Evolutionary conservation across 2,797 vertebrate species (phyloP), one percentile per base, ranked within the genome.

Genomic region (Fringilla coelebs): DNA sequence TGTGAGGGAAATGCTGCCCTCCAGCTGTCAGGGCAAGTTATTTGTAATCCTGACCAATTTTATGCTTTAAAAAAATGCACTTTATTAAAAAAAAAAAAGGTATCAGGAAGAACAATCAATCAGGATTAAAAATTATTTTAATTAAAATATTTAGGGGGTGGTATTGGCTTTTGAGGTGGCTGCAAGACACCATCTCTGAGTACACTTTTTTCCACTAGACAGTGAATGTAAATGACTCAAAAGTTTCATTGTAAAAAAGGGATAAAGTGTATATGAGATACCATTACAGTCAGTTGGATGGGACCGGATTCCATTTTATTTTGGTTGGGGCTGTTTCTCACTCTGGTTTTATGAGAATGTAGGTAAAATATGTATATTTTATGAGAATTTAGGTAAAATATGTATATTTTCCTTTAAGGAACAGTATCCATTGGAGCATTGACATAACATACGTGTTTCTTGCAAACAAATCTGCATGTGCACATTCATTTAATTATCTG

Each of bases 11-110:
- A 95, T 94, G 70, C 93, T 96, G 96, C 93, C 91, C 94, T 96
- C 95, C 93, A 93, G 94, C 85, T 96, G 89, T 54, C 79, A 95
- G 93, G 95, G 94, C 54, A 96, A 94, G 94, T 89, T 96, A 94
- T 88, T 92, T 89, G 70, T 81, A 93, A 83, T 86, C 38, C n/a
- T 81, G 43, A 89, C 46, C 17, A 52, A 55, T 61, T 73, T 79
- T 43, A 41, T 31, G 29, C 32, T 87, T 78, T 82, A 88, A 90
- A 13, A 13, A 89, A 84, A 81, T 48, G 36, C 5, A 43, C 8
- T 71, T 90, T 48, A 79, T 62, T 19, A 13, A 10, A 43, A 24
- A n/a, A 61, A 58, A 36, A 48, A 48, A 48, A 24, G 19, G 2
- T 40, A 62, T 71, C 60, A 74, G 19, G 49, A 68, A 86, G 43